Base-by-base conservation (phyloP, 2,888 invertebrate species). In the Nipponacmea schrenckii region DNA sequence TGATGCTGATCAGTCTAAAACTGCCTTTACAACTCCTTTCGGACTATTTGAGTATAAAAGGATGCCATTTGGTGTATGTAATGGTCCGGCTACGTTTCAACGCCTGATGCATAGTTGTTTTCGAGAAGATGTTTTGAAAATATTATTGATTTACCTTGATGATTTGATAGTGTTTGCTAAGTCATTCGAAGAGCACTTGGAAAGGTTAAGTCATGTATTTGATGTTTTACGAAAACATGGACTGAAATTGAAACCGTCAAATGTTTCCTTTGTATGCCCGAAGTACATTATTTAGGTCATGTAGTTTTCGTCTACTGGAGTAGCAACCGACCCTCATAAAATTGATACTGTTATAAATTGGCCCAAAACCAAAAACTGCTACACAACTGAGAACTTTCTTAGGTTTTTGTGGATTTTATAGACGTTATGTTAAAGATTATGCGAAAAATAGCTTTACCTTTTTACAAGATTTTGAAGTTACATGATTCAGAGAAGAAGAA, bases 211-310 rank as follows among this genome's bases (percentile, higher is more conserved):
- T 15, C 20, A 62, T 46, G 75, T 75, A 1, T 75, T 75, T 44
- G n/a, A 64, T 46, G 63, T 62, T n/a, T 45, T 76, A 24, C 56
- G 65, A 44, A 45, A 75, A 48, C 68, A 72, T 50, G 72, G 71
- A 10, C 45, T 78, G 26, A 71, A 75, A 48, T 31, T 75, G 67
- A 74, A 76, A 56, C 63, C 56, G 45, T 31, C 44, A 76, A 77
- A 46, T 78, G 74, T 46, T 62, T 73, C 24, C 70, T 76, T 46
- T 76, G 76, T 27, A 72, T 70, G 65, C 64, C 15, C 7, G 44
- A 72, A 69, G 75, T 75, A 0, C 68, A 63, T 12, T 78, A 71
- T 68, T 63, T 75, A 26, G 78, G 78, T 2, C 76, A 78, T 65
- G 65, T 76, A 17, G 65, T 77, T 15, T 72, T 75, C 31, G 56